Evolutionary conservation across 2,113 vertebrate species (phyloP).

Genomic region (Morone chrysops): DNA sequence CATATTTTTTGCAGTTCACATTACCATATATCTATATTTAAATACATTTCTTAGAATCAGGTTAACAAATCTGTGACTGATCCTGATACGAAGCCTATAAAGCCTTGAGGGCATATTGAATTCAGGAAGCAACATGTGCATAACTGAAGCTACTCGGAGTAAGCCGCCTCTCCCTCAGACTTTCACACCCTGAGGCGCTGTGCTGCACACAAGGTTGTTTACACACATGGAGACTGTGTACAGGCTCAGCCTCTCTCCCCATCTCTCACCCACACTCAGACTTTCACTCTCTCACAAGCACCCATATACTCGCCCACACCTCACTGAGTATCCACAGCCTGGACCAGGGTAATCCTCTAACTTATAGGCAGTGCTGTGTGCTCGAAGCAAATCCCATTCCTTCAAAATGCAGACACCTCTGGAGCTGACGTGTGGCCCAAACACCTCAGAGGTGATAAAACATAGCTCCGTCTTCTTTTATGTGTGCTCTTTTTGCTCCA

Average conservation of each 20-base stretch:
- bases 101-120: conserved; percentile 55
- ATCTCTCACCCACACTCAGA: conserved; percentile 61
- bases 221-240: conserved; percentile 62
- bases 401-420: conserved; percentile 67
- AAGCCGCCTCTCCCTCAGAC: conserved; percentile 61
- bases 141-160: conserved; percentile 46
- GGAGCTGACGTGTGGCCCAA: conserved; percentile 52
- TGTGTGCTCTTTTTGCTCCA: conserved; percentile 7
- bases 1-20: not conserved
- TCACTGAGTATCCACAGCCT: conserved; percentile 52
- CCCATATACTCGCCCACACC: conserved; percentile 57
- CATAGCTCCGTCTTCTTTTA: conserved; percentile 22
- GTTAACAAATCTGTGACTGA: conserved; percentile 54
- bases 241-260: conserved; percentile 53
- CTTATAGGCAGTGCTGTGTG: conserved; percentile 62
- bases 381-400: conserved; percentile 65
- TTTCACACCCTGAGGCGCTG: conserved; percentile 72
- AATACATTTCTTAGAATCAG: conserved; percentile 27
- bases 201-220: conserved; percentile 77
- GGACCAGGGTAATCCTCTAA: conserved; percentile 73
- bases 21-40: conserved; percentile 21
- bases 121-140: conserved; percentile 57
- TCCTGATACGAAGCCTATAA: conserved; percentile 55
- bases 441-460: conserved; percentile 55
- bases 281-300: conserved; percentile 55